Evolutionary conservation across 2,888 invertebrate genomes (phyloP).

Genomic region (Agelastica alni): DNA sequence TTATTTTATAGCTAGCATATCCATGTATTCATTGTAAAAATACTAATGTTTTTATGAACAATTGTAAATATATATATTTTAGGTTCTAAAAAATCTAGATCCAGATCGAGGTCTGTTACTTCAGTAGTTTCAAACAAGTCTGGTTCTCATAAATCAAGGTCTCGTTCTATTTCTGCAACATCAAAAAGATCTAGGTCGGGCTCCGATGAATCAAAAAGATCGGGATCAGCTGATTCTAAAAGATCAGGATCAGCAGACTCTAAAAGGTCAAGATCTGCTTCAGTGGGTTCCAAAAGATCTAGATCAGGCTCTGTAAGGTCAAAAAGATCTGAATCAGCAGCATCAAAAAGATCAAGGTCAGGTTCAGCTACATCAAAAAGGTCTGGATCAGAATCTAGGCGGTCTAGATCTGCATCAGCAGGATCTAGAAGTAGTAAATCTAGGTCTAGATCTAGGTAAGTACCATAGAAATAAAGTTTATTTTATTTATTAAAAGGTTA

Average conservation of each 20-base stretch:
- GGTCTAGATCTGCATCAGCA: constrained; percentile 15
- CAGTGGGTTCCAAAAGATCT: constrained; percentile 37
- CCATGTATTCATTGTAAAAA: no score
- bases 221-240: constrained; percentile 19
- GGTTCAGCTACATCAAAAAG: constrained; percentile 37
- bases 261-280: constrained; percentile 36
- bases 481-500: no score
- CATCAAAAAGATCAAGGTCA: constrained; percentile 36
- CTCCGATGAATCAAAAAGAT: constrained; percentile 35
- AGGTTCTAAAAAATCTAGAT: constrained; percentile 18
- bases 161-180: constrained; percentile 32
- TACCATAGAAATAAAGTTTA: no score
- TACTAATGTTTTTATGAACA: no score
- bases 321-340: constrained; percentile 24
- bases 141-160: constrained; percentile 20
- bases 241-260: constrained; percentile 34
- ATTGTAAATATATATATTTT: no score
- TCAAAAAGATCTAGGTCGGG: constrained; percentile 33
- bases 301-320: constrained; percentile 38
- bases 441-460: constrained; percentile 43
- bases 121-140: constrained; percentile 36
- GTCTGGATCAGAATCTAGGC: constrained; percentile 34
- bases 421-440: constrained; percentile 28
- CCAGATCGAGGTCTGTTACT: constrained; percentile 39
- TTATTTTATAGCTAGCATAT: no score